A percentile compares a stretch with the other conserved stretches of the same genome.
These are phyloP conservation scores for Meloidogyne floridensis DNA, from an alignment of 1,140 invertebrate species.

Conservation along the genomic window DNA sequence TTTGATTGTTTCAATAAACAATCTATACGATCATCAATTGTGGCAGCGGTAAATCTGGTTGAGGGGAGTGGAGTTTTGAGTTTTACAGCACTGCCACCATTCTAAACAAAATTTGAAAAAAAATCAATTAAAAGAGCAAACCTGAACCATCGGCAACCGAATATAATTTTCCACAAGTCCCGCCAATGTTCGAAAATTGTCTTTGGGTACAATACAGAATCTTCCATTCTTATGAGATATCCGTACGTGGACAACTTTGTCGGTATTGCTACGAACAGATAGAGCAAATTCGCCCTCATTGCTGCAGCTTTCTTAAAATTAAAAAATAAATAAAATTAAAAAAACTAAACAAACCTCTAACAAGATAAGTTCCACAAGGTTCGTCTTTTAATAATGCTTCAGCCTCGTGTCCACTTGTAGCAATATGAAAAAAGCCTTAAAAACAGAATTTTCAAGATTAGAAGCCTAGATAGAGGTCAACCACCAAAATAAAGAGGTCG, in stretches of 20 bases:
- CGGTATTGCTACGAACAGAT: constrained; percentile 49
- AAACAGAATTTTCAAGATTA: neutral
- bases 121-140: neutral
- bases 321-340: neutral
- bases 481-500: no score
- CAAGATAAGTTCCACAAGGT: constrained; percentile 50
- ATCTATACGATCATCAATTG: constrained; percentile 52
- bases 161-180: constrained; percentile 50
- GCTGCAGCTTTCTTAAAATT: constrained; percentile 17
- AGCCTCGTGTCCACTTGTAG: constrained; percentile 44
- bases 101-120: neutral
- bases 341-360: constrained; percentile 31
- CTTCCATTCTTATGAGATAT: constrained; percentile 50
- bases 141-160: constrained; percentile 48
- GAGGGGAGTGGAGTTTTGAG: constrained; percentile 32
- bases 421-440: constrained; percentile 48
- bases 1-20: constrained; percentile 33
- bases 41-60: constrained; percentile 52
- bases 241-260: constrained; percentile 45
- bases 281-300: constrained; percentile 49
- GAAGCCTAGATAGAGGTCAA: no score
- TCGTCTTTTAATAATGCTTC: constrained; percentile 48
- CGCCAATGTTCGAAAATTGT: constrained; percentile 41
- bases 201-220: constrained; percentile 48
- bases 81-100: constrained; percentile 39